phyloP scores from a whole-genome alignment of 1,140 invertebrate species.

The Thereuonema tuberculata region DNA sequence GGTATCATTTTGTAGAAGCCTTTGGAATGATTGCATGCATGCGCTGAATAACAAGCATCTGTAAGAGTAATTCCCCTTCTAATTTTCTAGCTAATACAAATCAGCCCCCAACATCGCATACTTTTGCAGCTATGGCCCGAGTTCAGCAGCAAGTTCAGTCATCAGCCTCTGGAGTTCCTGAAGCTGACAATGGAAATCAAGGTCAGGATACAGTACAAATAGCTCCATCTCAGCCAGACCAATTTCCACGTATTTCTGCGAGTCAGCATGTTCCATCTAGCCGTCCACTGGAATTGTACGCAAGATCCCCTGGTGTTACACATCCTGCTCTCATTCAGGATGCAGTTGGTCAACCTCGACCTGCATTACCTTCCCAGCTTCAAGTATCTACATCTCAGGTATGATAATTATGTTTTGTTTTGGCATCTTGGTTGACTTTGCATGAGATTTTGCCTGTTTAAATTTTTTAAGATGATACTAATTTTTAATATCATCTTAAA shows the following conservation, averaged over 20 bases:
- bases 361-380: slow-evolving; percentile 33
- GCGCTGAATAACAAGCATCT: no score
- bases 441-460: no score
- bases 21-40: no score
- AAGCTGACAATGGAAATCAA: neutral
- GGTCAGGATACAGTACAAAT: neutral
- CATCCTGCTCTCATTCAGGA: neutral
- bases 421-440: no score
- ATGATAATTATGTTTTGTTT: no score
- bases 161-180: neutral
- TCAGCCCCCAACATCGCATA: no score
- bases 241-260: neutral
- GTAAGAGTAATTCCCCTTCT: no score
- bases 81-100: no score
- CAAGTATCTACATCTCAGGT: slow-evolving; percentile 40
- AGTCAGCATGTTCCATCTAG: neutral
- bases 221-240: neutral
- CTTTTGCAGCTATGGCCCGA: neutral
- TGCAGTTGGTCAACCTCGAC: neutral
- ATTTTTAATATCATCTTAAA: no score
- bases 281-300: neutral
- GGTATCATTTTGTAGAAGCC: no score
- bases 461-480: no score
- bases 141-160: neutral
- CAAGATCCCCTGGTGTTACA: neutral